phyloP scores from a whole-genome alignment of 2,113 vertebrate genomes.

The Proteles cristata region DNA sequence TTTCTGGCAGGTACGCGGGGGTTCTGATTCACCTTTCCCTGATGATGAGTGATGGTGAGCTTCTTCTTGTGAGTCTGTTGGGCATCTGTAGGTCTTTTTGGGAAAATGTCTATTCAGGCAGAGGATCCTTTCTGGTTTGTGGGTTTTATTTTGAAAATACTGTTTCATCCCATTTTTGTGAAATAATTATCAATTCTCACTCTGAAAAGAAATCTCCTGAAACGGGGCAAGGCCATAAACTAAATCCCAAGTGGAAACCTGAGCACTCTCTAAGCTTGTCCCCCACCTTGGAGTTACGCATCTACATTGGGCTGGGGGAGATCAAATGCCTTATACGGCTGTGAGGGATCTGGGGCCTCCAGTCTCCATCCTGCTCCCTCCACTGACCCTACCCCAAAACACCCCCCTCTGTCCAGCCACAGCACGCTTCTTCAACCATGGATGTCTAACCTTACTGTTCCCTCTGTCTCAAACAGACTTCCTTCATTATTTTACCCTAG shows the following conservation, averaged over 20 bases:
- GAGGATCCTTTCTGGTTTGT: neutral
- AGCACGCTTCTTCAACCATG: neutral
- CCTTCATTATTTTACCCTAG: neutral
- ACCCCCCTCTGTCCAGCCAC: neutral
- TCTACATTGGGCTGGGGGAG: neutral
- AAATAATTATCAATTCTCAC: neutral
- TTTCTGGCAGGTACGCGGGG: neutral
- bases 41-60: neutral
- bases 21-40: neutral
- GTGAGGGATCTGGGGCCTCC: neutral
- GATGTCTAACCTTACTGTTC: neutral
- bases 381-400: neutral
- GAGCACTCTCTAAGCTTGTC: neutral
- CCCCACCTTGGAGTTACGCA: neutral
- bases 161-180: neutral
- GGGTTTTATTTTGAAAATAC: neutral
- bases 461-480: neutral
- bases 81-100: neutral
- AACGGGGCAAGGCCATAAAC: neutral
- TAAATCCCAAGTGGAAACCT: neutral
- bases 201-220: neutral
- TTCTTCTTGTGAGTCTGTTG: neutral
- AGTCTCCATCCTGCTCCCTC: neutral
- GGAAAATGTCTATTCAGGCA: neutral
- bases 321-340: neutral